Conservation (phyloP, 2,888 invertebrate genomes). For the Pegoplata infirma region DNA sequence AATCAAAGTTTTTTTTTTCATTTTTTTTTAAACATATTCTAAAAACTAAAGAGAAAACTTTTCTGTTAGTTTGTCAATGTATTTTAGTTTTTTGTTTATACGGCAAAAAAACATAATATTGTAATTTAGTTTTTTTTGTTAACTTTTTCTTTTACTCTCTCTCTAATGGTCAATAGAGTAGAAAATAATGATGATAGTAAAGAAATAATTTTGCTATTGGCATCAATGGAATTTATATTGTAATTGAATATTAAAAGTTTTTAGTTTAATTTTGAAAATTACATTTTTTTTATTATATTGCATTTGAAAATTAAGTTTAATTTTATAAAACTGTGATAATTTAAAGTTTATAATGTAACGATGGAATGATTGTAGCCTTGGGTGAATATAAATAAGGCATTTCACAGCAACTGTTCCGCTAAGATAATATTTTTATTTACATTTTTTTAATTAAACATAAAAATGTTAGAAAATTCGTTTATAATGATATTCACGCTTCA, state of each 20-base stretch:
- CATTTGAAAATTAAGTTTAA: too few relatives aligned
- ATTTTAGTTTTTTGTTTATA: neutral
- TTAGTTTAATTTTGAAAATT: neutral
- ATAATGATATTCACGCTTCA: too few relatives aligned
- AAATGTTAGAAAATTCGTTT: too few relatives aligned
- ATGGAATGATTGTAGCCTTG: too few relatives aligned
- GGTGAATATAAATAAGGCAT: too few relatives aligned
- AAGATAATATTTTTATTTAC: too few relatives aligned
- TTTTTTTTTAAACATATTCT: neutral
- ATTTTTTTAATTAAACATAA: too few relatives aligned
- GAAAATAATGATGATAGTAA: slow-evolving; percentile 14
- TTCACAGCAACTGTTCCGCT: too few relatives aligned
- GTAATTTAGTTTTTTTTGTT: slow-evolving; percentile 2
- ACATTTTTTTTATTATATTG: too few relatives aligned
- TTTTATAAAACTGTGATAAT: too few relatives aligned
- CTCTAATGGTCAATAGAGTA: neutral
- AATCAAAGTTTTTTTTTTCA: slow-evolving; percentile 13
- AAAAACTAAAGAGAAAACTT: too few relatives aligned
- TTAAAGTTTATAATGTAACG: too few relatives aligned
- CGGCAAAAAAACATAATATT: slow-evolving; percentile 16
- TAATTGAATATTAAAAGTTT: neutral
- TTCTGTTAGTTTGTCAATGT: neutral
- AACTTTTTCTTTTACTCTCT: neutral
- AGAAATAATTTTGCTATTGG: neutral
- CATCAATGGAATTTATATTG: neutral